A percentile compares a stretch with the other conserved stretches of the same genome.
phyloP scores from a whole-genome alignment of 1,140 invertebrate genomes.

The Dufourea novaeangliae region DNA sequence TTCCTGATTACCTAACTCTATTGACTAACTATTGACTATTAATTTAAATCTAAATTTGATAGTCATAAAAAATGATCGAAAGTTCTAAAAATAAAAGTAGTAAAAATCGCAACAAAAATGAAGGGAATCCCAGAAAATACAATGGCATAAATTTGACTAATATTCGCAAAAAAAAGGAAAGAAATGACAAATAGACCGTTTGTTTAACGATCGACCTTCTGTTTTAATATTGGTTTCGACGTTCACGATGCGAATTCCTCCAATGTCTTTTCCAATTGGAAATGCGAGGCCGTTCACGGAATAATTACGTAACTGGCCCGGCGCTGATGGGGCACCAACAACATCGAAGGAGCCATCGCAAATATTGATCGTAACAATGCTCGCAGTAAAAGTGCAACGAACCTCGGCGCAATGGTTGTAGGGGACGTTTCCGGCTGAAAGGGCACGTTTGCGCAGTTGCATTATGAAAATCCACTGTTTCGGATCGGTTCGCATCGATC shows the following conservation, averaged over 20 bases:
- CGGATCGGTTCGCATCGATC: slow-evolving; percentile 4
- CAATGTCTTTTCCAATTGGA: not conserved
- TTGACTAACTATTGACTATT: too few relatives aligned
- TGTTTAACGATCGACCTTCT: too few relatives aligned
- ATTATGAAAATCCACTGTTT: slow-evolving; percentile 27
- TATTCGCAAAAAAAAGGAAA: too few relatives aligned
- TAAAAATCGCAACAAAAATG: not conserved
- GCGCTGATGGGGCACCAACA: not conserved
- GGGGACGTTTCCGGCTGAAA: not conserved
- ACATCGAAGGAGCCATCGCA: slow-evolving; percentile 1
- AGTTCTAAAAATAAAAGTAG: too few relatives aligned
- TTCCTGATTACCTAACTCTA: too few relatives aligned
- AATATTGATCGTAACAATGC: slow-evolving; percentile 17
- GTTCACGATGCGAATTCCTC: not conserved
- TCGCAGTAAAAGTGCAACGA: slow-evolving; percentile 5
- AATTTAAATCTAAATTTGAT: too few relatives aligned
- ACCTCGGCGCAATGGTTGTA: not conserved
- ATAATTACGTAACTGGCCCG: not conserved
- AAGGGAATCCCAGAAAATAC: too few relatives aligned
- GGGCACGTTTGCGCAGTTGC: not conserved
- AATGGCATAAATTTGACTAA: too few relatives aligned
- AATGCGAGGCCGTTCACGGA: not conserved
- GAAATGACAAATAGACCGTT: too few relatives aligned
- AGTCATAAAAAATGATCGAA: too few relatives aligned
- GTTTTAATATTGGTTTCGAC: not conserved